These are phyloP conservation scores for Coreoperca whiteheadi DNA, from an alignment of 2,113 vertebrate species.

Conservation along the genomic window DNA sequence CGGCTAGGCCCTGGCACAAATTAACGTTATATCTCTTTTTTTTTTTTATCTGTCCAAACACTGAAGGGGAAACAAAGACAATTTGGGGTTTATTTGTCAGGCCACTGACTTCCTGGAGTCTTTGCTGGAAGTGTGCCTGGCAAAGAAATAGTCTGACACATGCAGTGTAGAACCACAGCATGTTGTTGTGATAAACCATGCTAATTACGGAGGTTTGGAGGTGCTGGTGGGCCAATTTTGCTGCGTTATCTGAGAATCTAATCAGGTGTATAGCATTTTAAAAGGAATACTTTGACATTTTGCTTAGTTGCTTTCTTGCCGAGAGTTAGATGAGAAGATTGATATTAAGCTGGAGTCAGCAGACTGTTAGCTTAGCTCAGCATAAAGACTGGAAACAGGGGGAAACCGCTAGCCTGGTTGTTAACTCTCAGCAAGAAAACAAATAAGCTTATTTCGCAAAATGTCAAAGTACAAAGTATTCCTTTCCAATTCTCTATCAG, in stretches of 20 bases:
- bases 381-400: not conserved
- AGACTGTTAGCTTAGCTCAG: not conserved
- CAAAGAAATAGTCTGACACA: too few species aligned
- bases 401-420: not conserved
- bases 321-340: not conserved
- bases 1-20: not conserved
- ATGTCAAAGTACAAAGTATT: not conserved
- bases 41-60: too few species aligned
- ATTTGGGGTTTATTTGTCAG: not conserved
- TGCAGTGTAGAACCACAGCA: too few species aligned
- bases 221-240: too few species aligned
- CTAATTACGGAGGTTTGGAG: too few species aligned
- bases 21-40: too few species aligned
- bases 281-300: too few species aligned
- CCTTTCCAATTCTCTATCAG: not conserved
- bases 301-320: not conserved
- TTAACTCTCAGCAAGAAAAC: not conserved
- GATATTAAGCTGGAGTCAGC: not conserved
- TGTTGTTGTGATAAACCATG: too few species aligned
- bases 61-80: too few species aligned
- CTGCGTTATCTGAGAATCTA: too few species aligned
- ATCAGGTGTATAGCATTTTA: too few species aligned
- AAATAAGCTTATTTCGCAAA: not conserved
- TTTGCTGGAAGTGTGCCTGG: too few species aligned
- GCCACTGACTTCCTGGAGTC: not conserved